Evolutionary conservation across 2,113 vertebrate genomes (phyloP).

Genomic region (Lethenteron camtschaticum): DNA sequence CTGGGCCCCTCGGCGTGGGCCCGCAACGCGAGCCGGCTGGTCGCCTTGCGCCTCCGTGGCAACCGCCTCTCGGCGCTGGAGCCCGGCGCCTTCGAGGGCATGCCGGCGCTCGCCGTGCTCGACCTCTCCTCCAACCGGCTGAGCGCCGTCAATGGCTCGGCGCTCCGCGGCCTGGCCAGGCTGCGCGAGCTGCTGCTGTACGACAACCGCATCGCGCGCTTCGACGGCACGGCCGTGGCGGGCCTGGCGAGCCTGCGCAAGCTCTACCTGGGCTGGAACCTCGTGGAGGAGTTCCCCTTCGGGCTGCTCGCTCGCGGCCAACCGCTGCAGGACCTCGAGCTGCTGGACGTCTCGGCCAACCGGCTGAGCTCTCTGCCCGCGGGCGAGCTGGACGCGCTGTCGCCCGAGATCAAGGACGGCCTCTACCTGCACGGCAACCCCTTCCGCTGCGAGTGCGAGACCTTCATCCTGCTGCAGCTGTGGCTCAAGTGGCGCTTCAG

Average conservation of each 20-base stretch:
- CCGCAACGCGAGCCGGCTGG: slow-evolving; percentile 36
- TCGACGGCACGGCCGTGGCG: slow-evolving; percentile 54
- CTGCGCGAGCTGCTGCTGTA: slow-evolving; percentile 80
- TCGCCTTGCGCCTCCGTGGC: slow-evolving; percentile 60
- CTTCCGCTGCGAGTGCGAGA: slow-evolving; percentile 40
- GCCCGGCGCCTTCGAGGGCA: slow-evolving; percentile 48
- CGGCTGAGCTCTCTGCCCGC: slow-evolving; percentile 38
- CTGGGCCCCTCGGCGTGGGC: slow-evolving; percentile 53
- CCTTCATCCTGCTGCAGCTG: slow-evolving; percentile 57
- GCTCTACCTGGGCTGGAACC: slow-evolving; percentile 79
- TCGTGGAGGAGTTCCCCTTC: slow-evolving; percentile 52
- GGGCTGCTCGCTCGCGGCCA: slow-evolving; percentile 54
- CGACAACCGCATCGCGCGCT: slow-evolving; percentile 51
- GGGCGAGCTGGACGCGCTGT: slow-evolving; percentile 41
- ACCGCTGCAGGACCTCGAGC: slow-evolving; percentile 37
- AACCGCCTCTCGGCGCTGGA: slow-evolving; percentile 62
- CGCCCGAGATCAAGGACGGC: slow-evolving; percentile 63
- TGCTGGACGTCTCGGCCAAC: slow-evolving; percentile 74
- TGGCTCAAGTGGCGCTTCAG: slow-evolving; percentile 52
- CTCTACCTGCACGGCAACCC: slow-evolving; percentile 81
- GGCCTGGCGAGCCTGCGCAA: slow-evolving; percentile 51
- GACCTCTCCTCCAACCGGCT: slow-evolving; percentile 74
- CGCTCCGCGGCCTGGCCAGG: slow-evolving; percentile 48
- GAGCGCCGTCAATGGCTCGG: slow-evolving; percentile 40
- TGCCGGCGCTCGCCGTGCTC: slow-evolving; percentile 51